A percentile compares a stretch with the other conserved stretches of the same genome.
phyloP scores from a whole-genome alignment of 1,140 invertebrate species.

The Zaprionus davidi region DNA sequence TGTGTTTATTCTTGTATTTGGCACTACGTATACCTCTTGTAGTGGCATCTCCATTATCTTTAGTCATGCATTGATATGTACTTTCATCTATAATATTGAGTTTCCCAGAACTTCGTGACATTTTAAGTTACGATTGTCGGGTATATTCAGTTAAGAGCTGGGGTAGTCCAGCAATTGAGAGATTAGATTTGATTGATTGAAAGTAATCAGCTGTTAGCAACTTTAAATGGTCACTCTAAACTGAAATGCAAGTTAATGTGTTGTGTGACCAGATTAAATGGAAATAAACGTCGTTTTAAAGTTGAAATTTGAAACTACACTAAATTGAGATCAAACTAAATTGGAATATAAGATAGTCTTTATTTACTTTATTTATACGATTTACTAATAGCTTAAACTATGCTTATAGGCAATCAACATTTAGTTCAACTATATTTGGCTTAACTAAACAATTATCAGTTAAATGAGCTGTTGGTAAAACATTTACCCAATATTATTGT shows the following conservation, averaged over 20 bases:
- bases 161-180: background rate
- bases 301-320: background rate
- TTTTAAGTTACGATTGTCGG: constrained; percentile 15
- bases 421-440: constrained; percentile 46
- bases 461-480: constrained; percentile 8
- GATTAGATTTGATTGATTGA: background rate
- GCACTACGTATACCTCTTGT: constrained; percentile 49
- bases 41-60: background rate
- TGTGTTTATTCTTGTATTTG: constrained; percentile 69
- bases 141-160: background rate
- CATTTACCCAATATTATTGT: constrained; percentile 23
- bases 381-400: constrained; percentile 28
- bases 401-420: constrained; percentile 18
- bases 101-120: constrained; percentile 55
- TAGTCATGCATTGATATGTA: constrained; percentile 39
- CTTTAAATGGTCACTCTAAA: background rate
- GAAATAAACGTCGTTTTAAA: background rate
- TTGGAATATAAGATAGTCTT: no score
- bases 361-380: background rate
- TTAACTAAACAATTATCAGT: constrained; percentile 32
- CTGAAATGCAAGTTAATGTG: background rate
- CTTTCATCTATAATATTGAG: constrained; percentile 49
- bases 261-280: background rate
- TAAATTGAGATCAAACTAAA: background rate
- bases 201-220: background rate